Percentiles rank a stretch among this genome's conserved stretches.
These are phyloP conservation scores for Gracilinanus agilis DNA, from an alignment of 2,113 vertebrate genomes.

Conservation along the genomic window DNA sequence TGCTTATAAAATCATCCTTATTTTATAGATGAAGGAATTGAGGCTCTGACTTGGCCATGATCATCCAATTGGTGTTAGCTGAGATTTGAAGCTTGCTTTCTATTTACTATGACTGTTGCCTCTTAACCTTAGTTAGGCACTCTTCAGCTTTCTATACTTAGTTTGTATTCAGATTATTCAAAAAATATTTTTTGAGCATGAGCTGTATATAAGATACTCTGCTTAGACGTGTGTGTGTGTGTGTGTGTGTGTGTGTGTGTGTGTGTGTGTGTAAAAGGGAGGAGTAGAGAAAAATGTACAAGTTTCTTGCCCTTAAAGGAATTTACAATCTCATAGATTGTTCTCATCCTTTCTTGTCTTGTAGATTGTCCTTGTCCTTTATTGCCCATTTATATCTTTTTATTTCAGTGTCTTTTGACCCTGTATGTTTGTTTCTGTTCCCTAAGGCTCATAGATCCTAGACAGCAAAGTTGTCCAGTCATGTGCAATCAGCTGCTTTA, in stretches of 20 bases:
- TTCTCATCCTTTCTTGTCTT: background rate
- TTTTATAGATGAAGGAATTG: background rate
- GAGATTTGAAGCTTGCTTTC: background rate
- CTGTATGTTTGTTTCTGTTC: background rate
- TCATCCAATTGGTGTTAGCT: background rate
- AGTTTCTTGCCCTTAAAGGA: background rate
- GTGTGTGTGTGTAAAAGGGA: background rate
- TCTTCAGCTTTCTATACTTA: background rate
- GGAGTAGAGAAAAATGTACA: background rate
- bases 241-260: background rate
- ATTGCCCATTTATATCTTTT: slow-evolving; percentile 9
- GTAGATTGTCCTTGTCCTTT: slow-evolving; percentile 45
- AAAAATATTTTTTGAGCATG: background rate
- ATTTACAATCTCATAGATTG: too few species aligned
- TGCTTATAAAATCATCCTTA: too few species aligned
- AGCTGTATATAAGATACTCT: background rate
- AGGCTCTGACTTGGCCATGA: background rate
- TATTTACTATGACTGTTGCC: background rate
- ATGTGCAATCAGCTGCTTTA: slow-evolving; percentile 44
- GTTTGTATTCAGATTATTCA: background rate
- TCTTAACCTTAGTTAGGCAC: background rate
- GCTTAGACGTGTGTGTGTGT: background rate
- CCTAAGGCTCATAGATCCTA: background rate
- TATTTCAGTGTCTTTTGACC: slow-evolving; percentile 20
- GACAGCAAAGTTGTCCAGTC: background rate